These are phyloP conservation scores for Rhingia rostrata DNA, from an alignment of 2,888 invertebrate species.

Conservation along the genomic window DNA sequence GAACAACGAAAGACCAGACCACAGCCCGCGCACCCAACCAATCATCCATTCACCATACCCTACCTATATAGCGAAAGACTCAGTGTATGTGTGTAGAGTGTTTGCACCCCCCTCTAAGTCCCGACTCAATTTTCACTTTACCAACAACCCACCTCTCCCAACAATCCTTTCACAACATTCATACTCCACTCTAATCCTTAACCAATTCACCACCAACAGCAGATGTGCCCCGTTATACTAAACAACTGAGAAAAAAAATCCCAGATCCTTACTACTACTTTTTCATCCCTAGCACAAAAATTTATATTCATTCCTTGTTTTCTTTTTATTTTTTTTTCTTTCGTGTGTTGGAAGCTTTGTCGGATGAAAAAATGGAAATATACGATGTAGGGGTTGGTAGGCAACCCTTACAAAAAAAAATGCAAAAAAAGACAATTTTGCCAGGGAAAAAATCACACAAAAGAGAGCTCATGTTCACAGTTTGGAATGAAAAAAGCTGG, in stretches of 20 bases:
- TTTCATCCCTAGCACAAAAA: slow-evolving; percentile 65
- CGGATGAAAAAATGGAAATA: slow-evolving; percentile 36
- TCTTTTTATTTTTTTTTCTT: slow-evolving; percentile 34
- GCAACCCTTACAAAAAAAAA: slow-evolving; percentile 50
- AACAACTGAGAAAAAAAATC: slow-evolving; percentile 56
- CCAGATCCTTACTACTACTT: slow-evolving; percentile 56
- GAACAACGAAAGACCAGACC: slow-evolving; percentile 64
- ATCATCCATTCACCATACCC: slow-evolving; percentile 38
- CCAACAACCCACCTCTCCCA: slow-evolving; percentile 3
- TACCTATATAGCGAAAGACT: neutral
- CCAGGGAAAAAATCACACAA: slow-evolving; percentile 66
- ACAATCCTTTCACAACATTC: slow-evolving; percentile 33
- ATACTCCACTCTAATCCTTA: slow-evolving; percentile 57
- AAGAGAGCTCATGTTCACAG: slow-evolving; percentile 72
- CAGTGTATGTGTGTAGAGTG: neutral
- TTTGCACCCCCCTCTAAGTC: neutral
- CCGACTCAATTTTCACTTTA: slow-evolving; percentile 70
- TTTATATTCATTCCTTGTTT: slow-evolving; percentile 70
- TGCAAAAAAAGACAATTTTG: slow-evolving; percentile 65
- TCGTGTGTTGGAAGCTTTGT: slow-evolving; percentile 16
- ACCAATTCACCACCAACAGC: slow-evolving; percentile 68
- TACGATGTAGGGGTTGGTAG: slow-evolving; percentile 27
- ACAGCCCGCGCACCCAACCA: slow-evolving; percentile 12
- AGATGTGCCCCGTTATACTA: slow-evolving; percentile 66
- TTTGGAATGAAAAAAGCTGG: slow-evolving; percentile 45